phyloP scores from a whole-genome alignment of 2,888 invertebrate species.

The Ophraella communa region DNA sequence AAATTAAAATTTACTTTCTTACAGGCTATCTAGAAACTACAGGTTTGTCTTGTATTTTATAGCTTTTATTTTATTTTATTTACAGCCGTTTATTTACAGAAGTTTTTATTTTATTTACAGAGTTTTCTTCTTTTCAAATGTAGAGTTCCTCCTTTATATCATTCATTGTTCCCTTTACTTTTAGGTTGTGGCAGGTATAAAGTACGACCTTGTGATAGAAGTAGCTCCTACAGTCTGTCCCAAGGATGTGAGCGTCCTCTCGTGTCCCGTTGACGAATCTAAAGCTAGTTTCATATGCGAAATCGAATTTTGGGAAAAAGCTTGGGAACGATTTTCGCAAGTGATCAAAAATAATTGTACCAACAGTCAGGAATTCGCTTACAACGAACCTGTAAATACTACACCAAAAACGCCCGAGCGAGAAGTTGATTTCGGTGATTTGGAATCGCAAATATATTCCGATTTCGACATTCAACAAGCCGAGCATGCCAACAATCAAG shows the following conservation, averaged over 20 bases:
- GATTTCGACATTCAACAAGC: conserved; percentile 15
- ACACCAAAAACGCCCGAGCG: conserved; percentile 21
- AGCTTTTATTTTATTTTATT: no score
- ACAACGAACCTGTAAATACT: conserved; percentile 24
- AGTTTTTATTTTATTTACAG: no score
- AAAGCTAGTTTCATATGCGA: conserved; percentile 60
- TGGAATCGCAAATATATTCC: conserved; percentile 55
- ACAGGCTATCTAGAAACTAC: no score
- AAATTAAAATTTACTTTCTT: no score
- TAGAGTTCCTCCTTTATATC: no score
- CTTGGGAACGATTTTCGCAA: conserved; percentile 69
- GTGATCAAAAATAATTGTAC: conserved; percentile 73
- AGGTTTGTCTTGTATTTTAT: no score
- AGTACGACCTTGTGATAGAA: conserved; percentile 64
- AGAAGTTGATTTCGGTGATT: conserved; percentile 49
- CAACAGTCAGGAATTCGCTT: conserved; percentile 62
- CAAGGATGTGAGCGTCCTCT: conserved; percentile 48
- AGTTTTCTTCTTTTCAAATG: no score
- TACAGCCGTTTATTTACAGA: no score
- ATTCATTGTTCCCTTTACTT: no score
- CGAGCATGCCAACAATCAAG: not conserved
- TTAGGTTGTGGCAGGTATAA: conserved; percentile 68
- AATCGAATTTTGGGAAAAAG: conserved; percentile 69
- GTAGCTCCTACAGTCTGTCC: conserved; percentile 57
- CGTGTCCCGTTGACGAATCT: conserved; percentile 55